A percentile compares a stretch with the other conserved stretches of the same genome.
Evolutionary conservation across 1,140 invertebrate genomes (phyloP).

Genomic region (Scaptomyza montana): DNA sequence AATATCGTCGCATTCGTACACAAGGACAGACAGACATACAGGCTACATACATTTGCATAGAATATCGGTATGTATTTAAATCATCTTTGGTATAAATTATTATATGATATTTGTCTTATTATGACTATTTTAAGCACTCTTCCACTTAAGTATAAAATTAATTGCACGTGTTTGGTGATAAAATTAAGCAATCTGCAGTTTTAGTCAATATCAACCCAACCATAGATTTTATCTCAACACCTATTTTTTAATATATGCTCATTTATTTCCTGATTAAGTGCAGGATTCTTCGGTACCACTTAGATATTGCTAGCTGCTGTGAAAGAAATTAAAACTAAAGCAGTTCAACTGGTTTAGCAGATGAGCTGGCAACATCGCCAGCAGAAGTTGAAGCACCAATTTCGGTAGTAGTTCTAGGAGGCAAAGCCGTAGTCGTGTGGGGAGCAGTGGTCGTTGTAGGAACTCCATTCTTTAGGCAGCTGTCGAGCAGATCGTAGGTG

Average conservation of each 20-base stretch:
- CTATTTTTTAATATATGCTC: constrained; percentile 64
- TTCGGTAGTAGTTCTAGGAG: constrained; percentile 23
- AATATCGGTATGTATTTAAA: no score
- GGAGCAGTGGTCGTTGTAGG: constrained; percentile 57
- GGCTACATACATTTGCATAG: no score
- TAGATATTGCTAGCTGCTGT: constrained; percentile 15
- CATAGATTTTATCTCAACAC: neutral
- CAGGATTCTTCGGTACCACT: neutral
- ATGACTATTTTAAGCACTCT: no score
- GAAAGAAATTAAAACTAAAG: constrained; percentile 11
- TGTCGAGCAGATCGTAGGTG: constrained; percentile 72
- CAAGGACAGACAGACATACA: no score
- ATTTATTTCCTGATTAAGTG: constrained; percentile 53
- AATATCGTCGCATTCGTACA: no score
- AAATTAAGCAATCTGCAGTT: no score
- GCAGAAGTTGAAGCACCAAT: constrained; percentile 23
- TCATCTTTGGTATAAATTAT: no score
- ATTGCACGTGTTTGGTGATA: no score
- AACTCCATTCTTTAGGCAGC: constrained; percentile 64
- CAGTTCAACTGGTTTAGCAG: constrained; percentile 14
- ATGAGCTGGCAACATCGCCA: constrained; percentile 11
- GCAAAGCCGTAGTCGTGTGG: constrained; percentile 25
- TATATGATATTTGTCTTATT: no score
- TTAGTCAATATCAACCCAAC: no score
- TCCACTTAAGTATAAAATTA: no score